These are phyloP conservation scores for Anneissia japonica DNA, from an alignment of 35 echinoderm and acorn worm species.

Conservation along the genomic window DNA sequence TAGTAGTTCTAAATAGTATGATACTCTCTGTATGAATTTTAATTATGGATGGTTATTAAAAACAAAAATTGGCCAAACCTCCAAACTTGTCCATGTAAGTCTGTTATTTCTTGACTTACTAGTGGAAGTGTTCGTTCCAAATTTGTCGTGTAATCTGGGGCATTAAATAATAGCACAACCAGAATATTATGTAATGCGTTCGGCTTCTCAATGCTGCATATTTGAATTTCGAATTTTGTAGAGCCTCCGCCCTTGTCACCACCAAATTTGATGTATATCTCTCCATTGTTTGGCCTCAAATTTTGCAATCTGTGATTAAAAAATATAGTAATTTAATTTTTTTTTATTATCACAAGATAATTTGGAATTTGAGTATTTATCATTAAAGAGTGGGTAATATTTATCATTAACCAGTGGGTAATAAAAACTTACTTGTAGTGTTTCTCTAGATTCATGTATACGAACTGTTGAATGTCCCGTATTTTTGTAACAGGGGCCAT, in stretches of 20 bases:
- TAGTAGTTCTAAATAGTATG: too few relatives aligned
- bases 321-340: background rate
- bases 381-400: background rate
- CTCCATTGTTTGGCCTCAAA: background rate
- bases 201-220: background rate
- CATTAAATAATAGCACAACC: background rate
- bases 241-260: slow-evolving; percentile 27
- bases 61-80: too few relatives aligned
- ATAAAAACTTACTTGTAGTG: slow-evolving; percentile 1
- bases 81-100: background rate
- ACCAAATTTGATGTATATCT: slow-evolving; percentile 23
- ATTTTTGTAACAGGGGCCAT: background rate
- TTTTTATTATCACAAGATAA: background rate
- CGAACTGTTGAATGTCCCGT: background rate
- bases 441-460: slow-evolving; percentile 1
- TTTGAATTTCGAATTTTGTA: slow-evolving; percentile 10
- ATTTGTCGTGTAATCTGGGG: background rate
- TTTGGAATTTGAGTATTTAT: background rate
- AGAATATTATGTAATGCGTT: slow-evolving; percentile 10
- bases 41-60: too few relatives aligned
- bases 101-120: background rate
- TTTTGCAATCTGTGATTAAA: slow-evolving; percentile 25
- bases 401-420: background rate
- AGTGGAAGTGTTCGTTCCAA: background rate
- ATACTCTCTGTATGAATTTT: too few relatives aligned